Base-by-base conservation (phyloP, 2,888 invertebrate genomes). In the Plagiodera versicolora region DNA sequence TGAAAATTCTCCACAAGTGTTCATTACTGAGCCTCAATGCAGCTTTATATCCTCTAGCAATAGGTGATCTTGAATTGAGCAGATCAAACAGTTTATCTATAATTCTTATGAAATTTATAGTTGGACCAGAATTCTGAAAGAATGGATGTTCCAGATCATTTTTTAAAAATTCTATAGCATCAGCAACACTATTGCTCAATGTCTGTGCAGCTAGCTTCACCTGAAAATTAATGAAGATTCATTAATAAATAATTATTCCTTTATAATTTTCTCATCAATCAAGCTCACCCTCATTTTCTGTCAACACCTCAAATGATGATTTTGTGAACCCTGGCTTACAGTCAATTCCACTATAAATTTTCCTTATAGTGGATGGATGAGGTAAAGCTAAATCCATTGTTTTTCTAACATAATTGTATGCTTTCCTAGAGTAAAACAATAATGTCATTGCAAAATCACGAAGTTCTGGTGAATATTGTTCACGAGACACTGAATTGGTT, bases 31-130 rank as follows among this genome's bases (percentile, higher is more conserved):
- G 3, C 35, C 14, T 54, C 16, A 67, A 17, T 20, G 67, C 61
- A 9, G 56, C 47, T 57, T 65, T 66, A 30, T 57, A 65, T 47
- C 63, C 61, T 20, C 18, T 48, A 6, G 46, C 65, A 46, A 18
- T 30, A 30, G 65, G 44, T 56, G 64, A 62, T 56, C 63, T 67
- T 14, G 64, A 63, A 60, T 72, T 70, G 5, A 70, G 60, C 19
- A 72, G 58, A 61, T 72, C 70, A 58, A 72, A 72, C 1, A 66
- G 17, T 53, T 63, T 53, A 61, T 73, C 70, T 14, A 70, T 46
- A 14, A 61, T 58, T 50, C 51, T 51, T 9, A 71, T 58, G 56
- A 72, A 71, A 35, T 60, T 28, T 18, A 64, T 50, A 14, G 71
- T 71, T 6, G 65, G 56, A 30, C 32, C 50, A 48, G 65, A 64